phyloP scores from a whole-genome alignment of 2,888 invertebrate species.

The Zhengitettix transpicula region DNA sequence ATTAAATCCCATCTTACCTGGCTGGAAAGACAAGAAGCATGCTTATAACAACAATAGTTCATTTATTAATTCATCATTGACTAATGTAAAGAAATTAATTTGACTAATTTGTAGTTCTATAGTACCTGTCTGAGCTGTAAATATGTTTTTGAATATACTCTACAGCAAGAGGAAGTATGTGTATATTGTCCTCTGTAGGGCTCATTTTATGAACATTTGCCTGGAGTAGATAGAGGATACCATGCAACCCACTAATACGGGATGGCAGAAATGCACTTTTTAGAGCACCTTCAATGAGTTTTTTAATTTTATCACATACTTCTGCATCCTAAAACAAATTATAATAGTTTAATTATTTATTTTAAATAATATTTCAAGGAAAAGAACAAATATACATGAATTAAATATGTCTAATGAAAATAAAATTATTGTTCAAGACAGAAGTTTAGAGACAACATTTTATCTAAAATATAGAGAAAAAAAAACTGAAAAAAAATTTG shows the following conservation, averaged over 20 bases:
- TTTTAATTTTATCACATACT: constrained; percentile 40
- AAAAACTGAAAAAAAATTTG: not conserved
- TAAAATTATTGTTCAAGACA: not conserved
- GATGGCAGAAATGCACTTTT: constrained; percentile 44
- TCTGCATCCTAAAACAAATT: constrained; percentile 32
- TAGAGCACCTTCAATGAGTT: constrained; percentile 38
- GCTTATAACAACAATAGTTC: no score
- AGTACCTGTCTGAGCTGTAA: constrained; percentile 18
- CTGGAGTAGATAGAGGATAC: constrained; percentile 48
- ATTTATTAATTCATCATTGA: no score
- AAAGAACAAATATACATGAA: not conserved
- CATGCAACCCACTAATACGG: constrained; percentile 45
- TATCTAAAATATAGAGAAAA: not conserved
- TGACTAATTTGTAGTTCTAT: no score
- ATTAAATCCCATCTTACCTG: no score
- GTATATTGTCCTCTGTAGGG: constrained; percentile 20
- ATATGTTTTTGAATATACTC: constrained; percentile 36
- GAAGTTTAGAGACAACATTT: not conserved
- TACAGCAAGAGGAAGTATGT: constrained; percentile 30
- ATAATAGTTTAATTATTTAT: not conserved
- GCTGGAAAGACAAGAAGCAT: no score
- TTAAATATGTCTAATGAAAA: no score
- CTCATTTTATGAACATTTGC: constrained; percentile 23
- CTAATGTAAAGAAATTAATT: no score
- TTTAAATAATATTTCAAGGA: not conserved